phyloP scores from a whole-genome alignment of 2,113 vertebrate species.

The Columbina picui region DNA sequence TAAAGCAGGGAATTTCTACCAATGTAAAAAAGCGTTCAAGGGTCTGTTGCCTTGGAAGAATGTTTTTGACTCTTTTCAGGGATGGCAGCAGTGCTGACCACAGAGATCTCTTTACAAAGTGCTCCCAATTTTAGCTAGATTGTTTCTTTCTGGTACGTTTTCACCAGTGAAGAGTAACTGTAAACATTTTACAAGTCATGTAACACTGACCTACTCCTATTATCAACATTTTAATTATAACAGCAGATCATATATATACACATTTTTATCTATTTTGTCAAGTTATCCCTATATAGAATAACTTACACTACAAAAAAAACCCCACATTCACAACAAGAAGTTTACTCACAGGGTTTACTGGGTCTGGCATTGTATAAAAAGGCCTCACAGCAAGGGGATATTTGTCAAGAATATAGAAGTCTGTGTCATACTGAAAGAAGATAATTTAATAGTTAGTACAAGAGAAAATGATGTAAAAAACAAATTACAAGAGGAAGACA shows the following conservation, averaged over 20 bases:
- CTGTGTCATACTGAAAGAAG: constrained; percentile 91
- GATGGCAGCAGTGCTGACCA: background rate
- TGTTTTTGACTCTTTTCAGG: background rate
- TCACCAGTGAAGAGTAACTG: background rate
- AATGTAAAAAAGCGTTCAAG: background rate
- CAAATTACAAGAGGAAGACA: background rate
- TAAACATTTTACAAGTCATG: background rate
- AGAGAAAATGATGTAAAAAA: background rate
- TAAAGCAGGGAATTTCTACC: background rate
- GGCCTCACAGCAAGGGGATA: constrained; percentile 96
- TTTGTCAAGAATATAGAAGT: constrained; percentile 98
- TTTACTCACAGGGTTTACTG: constrained; percentile 86
- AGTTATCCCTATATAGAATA: background rate
- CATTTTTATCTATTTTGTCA: background rate
- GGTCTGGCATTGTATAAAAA: constrained; percentile 99
- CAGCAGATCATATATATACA: background rate
- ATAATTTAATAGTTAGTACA: background rate
- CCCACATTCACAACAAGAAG: background rate
- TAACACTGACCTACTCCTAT: background rate
- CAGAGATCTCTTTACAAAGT: background rate
- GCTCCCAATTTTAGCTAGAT: background rate
- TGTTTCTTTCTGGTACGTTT: background rate
- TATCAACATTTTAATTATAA: background rate
- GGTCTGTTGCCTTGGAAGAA: background rate
- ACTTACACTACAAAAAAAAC: background rate